Base-by-base conservation (phyloP, 37 sponge, comb jelly and placozoan species). In the Sycon ciliatum region DNA sequence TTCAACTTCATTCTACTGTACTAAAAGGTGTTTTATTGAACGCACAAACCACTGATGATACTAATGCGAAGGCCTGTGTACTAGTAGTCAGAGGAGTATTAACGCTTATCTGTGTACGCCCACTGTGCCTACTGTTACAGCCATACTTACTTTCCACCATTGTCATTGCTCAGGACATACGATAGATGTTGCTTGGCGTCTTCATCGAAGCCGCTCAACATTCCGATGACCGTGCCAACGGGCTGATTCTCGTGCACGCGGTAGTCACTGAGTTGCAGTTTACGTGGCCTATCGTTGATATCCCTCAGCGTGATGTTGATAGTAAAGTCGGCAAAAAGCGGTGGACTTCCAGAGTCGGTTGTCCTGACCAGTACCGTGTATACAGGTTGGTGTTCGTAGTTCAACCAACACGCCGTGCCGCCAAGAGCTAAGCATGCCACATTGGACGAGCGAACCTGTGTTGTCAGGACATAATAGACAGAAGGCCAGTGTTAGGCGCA, bases 281-380 rank as follows among this genome's bases (percentile, higher is more conserved):
- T 60, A n/a, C 63, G 26, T 7, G 63, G 63, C 63, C 16, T 11
- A 60, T 60, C 63, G 63, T 60, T 60, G 63, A 60, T 22, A 26
- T 60, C 63, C 7, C 63, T 9, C 7, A 60, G n/a, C 7, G 29
- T n/a, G 7, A 60, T 60, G 22, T 11, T 60, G 22, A 60, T 7
- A 60, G 63, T 60, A 28, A 60, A 22, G 63, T 60, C 63, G 7
- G 7, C 16, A 24, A 22, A 60, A 9, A 60, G 26, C 26, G 11
- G 32, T 11, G 63, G 63, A 11, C 9, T 30, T 18, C 63, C 63
- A 24, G 7, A 22, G 63, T 60, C 63, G 9, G 31, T 22, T 11
- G 22, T 60, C 26, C 63, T 11, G 16, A 60, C 32, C 7, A 22
- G 24, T 9, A 60, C 26, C n/a, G 11, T 60, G 22, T 27, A 18